A percentile compares a stretch with the other conserved stretches of the same genome.
phyloP scores from a whole-genome alignment of 1,140 invertebrate species.

The Caenorhabditis brenneri region DNA sequence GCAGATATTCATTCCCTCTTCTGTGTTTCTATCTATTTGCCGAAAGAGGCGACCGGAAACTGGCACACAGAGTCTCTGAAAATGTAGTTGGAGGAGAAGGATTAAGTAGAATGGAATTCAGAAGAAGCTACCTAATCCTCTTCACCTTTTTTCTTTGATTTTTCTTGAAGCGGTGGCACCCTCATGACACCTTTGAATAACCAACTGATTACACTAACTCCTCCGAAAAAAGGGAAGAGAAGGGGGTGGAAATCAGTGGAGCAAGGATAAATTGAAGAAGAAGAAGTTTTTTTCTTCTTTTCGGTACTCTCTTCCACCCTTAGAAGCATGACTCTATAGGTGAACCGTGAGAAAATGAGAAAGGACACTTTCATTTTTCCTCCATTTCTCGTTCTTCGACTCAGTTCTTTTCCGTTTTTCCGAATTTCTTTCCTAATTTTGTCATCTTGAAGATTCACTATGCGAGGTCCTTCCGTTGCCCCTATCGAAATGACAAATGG shows the following conservation, averaged over 20 bases:
- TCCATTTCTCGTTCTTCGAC: not conserved
- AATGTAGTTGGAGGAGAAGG: not conserved
- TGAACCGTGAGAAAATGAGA: not conserved
- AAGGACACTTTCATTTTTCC: not conserved
- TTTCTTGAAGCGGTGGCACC: not conserved
- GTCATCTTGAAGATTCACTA: not conserved
- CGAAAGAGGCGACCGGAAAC: too few species aligned
- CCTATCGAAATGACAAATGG: not conserved
- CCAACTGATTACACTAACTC: not conserved
- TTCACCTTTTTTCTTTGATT: too few species aligned
- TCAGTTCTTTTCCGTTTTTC: not conserved
- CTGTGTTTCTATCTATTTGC: too few species aligned
- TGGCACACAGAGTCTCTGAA: too few species aligned
- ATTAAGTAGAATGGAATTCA: not conserved
- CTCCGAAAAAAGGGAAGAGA: not conserved
- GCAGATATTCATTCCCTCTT: too few species aligned
- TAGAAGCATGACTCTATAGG: not conserved
- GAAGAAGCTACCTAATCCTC: not conserved
- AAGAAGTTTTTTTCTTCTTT: not conserved
- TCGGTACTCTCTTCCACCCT: not conserved
- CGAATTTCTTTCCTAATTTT: not conserved
- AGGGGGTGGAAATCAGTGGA: not conserved
- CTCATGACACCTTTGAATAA: not conserved
- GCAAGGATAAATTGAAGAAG: not conserved
- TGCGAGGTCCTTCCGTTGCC: not conserved